Percentiles rank a stretch among this genome's conserved stretches.
phyloP scores from a whole-genome alignment of 1,140 invertebrate species.

The Ruditapes philippinarum region DNA sequence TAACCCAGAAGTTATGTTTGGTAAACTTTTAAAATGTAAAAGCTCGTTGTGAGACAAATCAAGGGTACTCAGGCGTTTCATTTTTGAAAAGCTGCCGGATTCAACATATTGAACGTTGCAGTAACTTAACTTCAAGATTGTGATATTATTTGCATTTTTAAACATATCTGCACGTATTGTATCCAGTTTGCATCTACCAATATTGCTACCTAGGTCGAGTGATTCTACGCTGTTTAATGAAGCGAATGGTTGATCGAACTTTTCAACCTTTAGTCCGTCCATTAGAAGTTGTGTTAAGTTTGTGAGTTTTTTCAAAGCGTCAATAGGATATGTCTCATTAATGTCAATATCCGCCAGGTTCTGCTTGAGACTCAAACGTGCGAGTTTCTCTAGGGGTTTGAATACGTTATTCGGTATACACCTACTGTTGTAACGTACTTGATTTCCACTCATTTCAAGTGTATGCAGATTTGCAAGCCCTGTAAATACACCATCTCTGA shows the following conservation, averaged over 20 bases:
- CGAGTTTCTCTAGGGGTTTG: background rate
- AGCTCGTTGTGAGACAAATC: constrained; percentile 12
- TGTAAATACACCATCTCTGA: background rate
- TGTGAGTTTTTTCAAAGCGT: background rate
- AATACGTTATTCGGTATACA: background rate
- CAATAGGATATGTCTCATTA: background rate
- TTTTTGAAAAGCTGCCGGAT: constrained; percentile 9
- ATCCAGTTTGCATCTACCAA: background rate
- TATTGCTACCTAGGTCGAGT: background rate
- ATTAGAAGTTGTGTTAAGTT: constrained; percentile 1
- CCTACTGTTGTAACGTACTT: background rate
- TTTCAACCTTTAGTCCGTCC: background rate
- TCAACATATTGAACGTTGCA: background rate
- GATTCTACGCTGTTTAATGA: background rate
- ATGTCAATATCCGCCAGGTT: background rate
- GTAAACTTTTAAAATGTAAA: background rate
- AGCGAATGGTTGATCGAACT: background rate
- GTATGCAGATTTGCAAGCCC: constrained; percentile 28
- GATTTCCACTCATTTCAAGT: constrained; percentile 5
- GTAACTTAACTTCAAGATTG: background rate
- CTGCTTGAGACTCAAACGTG: background rate
- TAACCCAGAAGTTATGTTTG: constrained; percentile 3
- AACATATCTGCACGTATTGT: background rate
- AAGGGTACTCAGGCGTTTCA: background rate
- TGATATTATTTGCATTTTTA: background rate